Conservation (phyloP, 1,140 invertebrate genomes). For the Chironomus tepperi region DNA sequence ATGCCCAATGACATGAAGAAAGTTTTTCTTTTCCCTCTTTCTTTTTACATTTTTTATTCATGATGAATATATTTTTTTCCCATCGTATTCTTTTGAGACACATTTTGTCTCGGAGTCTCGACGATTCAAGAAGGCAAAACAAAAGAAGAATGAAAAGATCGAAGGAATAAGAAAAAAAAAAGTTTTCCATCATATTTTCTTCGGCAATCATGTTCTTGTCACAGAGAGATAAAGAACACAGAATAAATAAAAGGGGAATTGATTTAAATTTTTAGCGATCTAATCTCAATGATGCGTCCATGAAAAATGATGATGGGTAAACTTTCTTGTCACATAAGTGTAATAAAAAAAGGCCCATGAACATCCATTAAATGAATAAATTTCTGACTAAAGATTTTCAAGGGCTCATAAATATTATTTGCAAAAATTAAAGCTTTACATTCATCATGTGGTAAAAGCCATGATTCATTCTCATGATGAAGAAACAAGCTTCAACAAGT, state of each 20-base stretch:
- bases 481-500: too few species aligned
- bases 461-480: too few species aligned
- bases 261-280: neutral
- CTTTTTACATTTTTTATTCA: neutral
- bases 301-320: neutral
- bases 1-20: neutral
- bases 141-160: neutral
- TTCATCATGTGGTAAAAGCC: too few species aligned
- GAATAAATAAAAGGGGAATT: neutral
- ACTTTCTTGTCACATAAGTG: too few species aligned
- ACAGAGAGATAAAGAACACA: neutral
- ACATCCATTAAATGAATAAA: too few species aligned
- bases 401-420: too few species aligned
- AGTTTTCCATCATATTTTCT: neutral
- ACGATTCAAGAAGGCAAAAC: neutral
- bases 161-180: too few species aligned
- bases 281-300: neutral
- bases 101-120: neutral
- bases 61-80: neutral
- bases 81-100: neutral
- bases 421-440: too few species aligned
- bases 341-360: too few species aligned
- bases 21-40: too few species aligned
- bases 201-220: neutral
- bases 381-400: too few species aligned